Base-by-base conservation (phyloP, 2,797 vertebrate genomes). In the Sciurus carolinensis region DNA sequence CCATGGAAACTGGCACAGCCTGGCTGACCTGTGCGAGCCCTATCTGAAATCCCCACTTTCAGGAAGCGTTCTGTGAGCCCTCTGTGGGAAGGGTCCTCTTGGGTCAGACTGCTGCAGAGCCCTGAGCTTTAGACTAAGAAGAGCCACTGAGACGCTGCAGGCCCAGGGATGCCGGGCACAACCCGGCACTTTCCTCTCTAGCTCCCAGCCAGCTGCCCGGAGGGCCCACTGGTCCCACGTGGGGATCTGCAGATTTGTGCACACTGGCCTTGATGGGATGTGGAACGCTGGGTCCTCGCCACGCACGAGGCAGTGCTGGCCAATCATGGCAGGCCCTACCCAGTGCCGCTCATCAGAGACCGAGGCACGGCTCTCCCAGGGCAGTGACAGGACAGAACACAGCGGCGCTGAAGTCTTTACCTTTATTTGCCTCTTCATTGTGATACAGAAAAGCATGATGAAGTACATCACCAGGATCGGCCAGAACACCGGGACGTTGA, bases 351-450 rank as follows among this genome's bases (percentile, higher is more conserved):
- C 1, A 22, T 15, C 57, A 57, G 30, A 22, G 26, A n/a, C 69
- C 57, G 13, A 1, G 28, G 76, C 84, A n/a, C 6, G 5, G 20
- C n/a, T 72, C 14, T 15, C 47, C 59, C 76, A 52, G 67, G 54
- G 86, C 67, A 52, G 75, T 30, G 30, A 24, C 13, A 13, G 75
- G 36, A 30, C 57, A 6, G 57, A 59, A 30, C 28, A n/a, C 69
- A 81, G 73, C 28, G 30, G 72, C 5, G 1, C 87, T 14, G 13
- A 12, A 1, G 3, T 52, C 81, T 62, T 81, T 98, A 99, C 99
- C 99, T 99, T 99, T 98, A 99, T 99, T 99, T 99, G 99, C 98
- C 99, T 99, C 99, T 99, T 99, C 99, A 99, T 99, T 76, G 99
- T 99, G 99, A 99, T 99, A 97, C 99, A 99, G 99, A 99, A 99